Evolutionary conservation across 2,113 vertebrate species (phyloP), one percentile per base, ranked within the genome.

Genomic region (Papio anubis): DNA sequence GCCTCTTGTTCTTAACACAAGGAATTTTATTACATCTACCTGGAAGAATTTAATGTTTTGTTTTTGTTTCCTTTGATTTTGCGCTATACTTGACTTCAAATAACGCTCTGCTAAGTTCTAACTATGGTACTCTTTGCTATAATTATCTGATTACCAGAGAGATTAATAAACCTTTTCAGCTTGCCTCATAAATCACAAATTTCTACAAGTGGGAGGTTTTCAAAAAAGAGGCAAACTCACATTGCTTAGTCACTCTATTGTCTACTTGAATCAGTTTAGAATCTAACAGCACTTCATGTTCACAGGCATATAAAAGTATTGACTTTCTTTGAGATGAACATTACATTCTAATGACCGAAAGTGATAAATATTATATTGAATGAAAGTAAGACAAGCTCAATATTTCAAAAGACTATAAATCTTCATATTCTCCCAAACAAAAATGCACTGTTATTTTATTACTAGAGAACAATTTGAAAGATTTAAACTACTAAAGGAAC

Each of bases 311-410:
- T 50, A 14, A 76, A 79, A 93, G 70, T 91, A 91, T 83, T 96
- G 93, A 93, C 81, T 94, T 97, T 88, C 23, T 91, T 90, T 14
- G 82, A 94, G 75, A 88, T 96, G 93, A 95, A 95, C 92, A 86
- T 93, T 95, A 55, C 89, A 93, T 97, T 82, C 96, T 96, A 97
- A 96, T 91, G 93, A 95, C 45, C 79, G 61, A 93, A 92, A 96
- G 32, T 91, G 93, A 97, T 97, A 96, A 96, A 97, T 97, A 96
- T 50, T 95, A 20, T 85, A 75, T 78, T 91, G 57, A 97, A 90
- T 92, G 35, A 95, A 93, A 97, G 66, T 90, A 90, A 96, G 84
- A 96, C 80, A 95, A 89, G 35, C 38, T 23, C 35, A 48, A 27
- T 79, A 96, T 95, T 88, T 91, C 88, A 97, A 97, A 96, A 88